Base-by-base conservation (phyloP, 1,140 invertebrate genomes). In the Ylistrum balloti region DNA sequence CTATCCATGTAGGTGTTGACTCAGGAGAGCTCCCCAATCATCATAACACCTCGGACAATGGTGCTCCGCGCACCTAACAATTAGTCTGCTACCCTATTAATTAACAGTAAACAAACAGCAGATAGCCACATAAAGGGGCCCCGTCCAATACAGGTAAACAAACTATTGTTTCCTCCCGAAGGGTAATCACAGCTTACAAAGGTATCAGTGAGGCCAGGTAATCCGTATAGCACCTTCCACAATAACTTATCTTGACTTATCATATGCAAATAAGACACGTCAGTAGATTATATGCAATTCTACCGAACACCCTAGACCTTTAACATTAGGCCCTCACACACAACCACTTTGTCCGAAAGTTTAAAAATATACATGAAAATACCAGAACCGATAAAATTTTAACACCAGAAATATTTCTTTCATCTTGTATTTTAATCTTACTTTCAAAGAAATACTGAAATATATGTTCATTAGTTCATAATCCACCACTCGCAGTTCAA, bases 71-170 rank as follows among this genome's bases (percentile, higher is more conserved):
- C 0, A 74, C 22, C 56, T n/a, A 74, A 74, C 56, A 74, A 74
- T 74, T 74, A 74, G 56, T 74, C 56, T 28, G 56, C 56, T 74
- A 74, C 56, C 56, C 56, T 74, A 74, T 74, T n/a, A 74, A 74
- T 74, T 74, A 74, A 74, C n/a, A 28, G 56, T 74, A 74, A 74
- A 74, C 56, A 74, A 74, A 74, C 56, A 74, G 56, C 22, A 74
- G 56, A 74, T 74, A 74, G 56, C 22, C 56, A 28, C n/a, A 74
- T n/a, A 74, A 74, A 74, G n/a, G 56, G 56, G 56, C 56, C 28
- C 22, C 22, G 22, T 74, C 9, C 1, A n/a, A 28, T n/a, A n/a
- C 56, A 74, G 56, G 56, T 74, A 74, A 74, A 74, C 56, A 74
- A 74, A 5, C 1, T 74, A 74, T 74, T 74, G 56, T 74, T 74